Conservation (phyloP, 2,888 invertebrate genomes). For the Dioctria rufipes region DNA sequence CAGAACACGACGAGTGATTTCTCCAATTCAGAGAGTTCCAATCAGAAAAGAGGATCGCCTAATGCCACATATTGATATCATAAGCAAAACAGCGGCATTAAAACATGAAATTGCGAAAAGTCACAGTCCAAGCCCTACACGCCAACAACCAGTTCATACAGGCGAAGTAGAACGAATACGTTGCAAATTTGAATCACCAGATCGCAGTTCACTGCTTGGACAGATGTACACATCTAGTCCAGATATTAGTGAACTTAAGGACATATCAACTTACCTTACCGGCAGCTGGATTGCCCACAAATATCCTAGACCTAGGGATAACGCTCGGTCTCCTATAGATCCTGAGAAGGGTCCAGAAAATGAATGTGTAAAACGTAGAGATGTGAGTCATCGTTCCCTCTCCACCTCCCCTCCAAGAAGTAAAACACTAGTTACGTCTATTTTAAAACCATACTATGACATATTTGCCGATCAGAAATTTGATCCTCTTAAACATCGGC, state of each 20-base stretch:
- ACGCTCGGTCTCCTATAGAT: slow-evolving; percentile 77
- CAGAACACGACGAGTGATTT: slow-evolving; percentile 72
- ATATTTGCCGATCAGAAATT: slow-evolving; percentile 79
- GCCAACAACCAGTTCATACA: slow-evolving; percentile 68
- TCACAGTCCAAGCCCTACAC: slow-evolving; percentile 62
- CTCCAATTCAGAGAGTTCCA: slow-evolving; percentile 78
- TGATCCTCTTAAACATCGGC: slow-evolving; percentile 83
- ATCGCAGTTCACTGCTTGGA: slow-evolving; percentile 77
- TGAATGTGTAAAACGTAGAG: slow-evolving; percentile 60
- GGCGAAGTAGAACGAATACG: slow-evolving; percentile 83
- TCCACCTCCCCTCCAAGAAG: slow-evolving; percentile 73
- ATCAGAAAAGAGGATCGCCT: slow-evolving; percentile 80
- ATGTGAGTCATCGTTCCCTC: slow-evolving; percentile 54
- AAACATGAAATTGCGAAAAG: slow-evolving; percentile 72
- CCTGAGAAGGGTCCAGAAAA: slow-evolving; percentile 68
- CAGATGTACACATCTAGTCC: slow-evolving; percentile 88
- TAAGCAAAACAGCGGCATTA: slow-evolving; percentile 85
- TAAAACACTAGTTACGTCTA: slow-evolving; percentile 71
- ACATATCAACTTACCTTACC: slow-evolving; percentile 84
- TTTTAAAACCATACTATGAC: slow-evolving; percentile 71
- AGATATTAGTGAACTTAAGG: slow-evolving; percentile 82
- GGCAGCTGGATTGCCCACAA: slow-evolving; percentile 87
- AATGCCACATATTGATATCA: slow-evolving; percentile 93
- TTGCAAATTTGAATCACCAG: slow-evolving; percentile 78
- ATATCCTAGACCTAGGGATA: slow-evolving; percentile 80